phyloP scores from a whole-genome alignment of 2,797 vertebrate species.

The Buphagus erythrorhynchus region DNA sequence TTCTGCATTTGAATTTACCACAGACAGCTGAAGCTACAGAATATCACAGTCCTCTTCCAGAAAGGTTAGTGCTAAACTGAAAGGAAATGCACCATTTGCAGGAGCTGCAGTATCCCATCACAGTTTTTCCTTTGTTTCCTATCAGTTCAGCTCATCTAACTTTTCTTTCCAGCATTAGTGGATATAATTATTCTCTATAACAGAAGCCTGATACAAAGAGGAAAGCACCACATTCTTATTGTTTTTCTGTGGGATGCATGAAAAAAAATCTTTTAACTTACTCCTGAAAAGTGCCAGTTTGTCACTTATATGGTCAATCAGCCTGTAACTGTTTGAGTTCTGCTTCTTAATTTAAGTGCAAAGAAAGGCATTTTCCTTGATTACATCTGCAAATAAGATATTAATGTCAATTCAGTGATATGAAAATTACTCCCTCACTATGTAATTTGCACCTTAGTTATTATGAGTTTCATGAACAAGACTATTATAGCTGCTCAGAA shows the following conservation, averaged over 20 bases:
- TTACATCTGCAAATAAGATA: slow-evolving; percentile 69
- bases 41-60: not conserved
- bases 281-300: not conserved
- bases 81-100: not conserved
- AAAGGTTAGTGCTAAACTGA: not conserved
- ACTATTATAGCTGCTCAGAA: slow-evolving; percentile 39
- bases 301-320: slow-evolving; percentile 45
- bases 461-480: slow-evolving; percentile 67
- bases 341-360: slow-evolving; percentile 48
- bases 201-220: not conserved
- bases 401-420: slow-evolving; percentile 69
- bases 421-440: slow-evolving; percentile 65
- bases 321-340: slow-evolving; percentile 29
- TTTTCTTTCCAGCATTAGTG: not conserved
- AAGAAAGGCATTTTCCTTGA: slow-evolving; percentile 65
- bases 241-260: not conserved
- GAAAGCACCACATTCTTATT: not conserved
- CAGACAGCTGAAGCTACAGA: slow-evolving; percentile 6
- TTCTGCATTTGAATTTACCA: slow-evolving; percentile 31
- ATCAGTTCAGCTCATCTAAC: not conserved
- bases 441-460: slow-evolving; percentile 67
- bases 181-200: not conserved
- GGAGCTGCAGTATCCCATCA: not conserved
- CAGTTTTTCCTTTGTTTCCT: not conserved
- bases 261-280: not conserved